phyloP scores from a whole-genome alignment of 2,113 vertebrate species.

The Hippocampus guttulatus region DNA sequence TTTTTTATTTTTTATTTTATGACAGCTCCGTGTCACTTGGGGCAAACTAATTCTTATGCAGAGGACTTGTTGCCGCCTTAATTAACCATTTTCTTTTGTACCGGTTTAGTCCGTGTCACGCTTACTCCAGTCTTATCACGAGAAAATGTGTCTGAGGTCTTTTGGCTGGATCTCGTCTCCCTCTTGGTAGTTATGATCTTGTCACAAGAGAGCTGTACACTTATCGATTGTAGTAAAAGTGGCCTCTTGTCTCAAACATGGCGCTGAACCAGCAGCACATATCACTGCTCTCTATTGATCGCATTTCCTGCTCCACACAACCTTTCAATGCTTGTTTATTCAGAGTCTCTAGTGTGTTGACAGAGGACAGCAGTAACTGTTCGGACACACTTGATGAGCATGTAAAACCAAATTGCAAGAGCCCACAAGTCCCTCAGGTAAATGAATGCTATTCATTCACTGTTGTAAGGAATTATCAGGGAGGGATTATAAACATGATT shows the following conservation, averaged over 20 bases:
- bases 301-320: conserved; percentile 25
- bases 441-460: conserved; percentile 32
- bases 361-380: conserved; percentile 44
- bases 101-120: not conserved
- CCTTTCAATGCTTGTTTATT: conserved; percentile 52
- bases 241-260: conserved; percentile 42
- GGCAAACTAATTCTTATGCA: not conserved
- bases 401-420: conserved; percentile 26
- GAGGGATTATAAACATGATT: not conserved
- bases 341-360: conserved; percentile 42
- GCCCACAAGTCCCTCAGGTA: conserved; percentile 13
- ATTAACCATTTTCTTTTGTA: not conserved
- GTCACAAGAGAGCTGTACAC: not conserved
- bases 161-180: conserved; percentile 17
- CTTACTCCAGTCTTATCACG: not conserved
- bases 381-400: conserved; percentile 22
- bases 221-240: conserved; percentile 39
- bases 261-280: conserved; percentile 40
- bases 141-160: not conserved
- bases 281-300: conserved; percentile 42
- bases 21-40: not conserved
- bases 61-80: not conserved
- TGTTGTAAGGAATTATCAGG: conserved; percentile 25
- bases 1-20: not conserved
- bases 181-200: conserved; percentile 17